Conservation (phyloP, 2,797 vertebrate species). For the Coracias cyanogaster region DNA sequence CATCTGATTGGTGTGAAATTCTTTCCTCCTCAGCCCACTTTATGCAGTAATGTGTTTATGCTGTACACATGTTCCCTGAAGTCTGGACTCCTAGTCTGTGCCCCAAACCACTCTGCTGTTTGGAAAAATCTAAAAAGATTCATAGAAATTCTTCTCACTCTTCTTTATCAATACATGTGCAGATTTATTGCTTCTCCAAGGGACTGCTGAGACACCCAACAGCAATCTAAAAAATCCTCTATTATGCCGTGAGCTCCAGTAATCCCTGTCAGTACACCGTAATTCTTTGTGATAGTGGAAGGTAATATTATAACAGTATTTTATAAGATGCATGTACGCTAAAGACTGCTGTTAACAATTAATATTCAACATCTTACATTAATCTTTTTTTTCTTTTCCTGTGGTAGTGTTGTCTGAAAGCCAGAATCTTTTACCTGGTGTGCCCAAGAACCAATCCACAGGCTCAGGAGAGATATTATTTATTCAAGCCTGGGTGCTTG, state of each 20-base stretch:
- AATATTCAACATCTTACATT: background rate
- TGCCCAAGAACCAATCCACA: too few species aligned
- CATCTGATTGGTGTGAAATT: background rate
- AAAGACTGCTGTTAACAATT: conserved; percentile 47
- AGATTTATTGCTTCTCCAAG: background rate
- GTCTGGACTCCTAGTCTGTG: background rate
- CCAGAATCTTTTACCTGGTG: too few species aligned
- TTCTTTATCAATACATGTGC: background rate
- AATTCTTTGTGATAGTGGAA: background rate
- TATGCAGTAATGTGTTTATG: background rate
- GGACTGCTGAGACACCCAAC: background rate
- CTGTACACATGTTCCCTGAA: background rate
- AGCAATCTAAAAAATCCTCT: background rate
- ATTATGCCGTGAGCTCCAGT: background rate
- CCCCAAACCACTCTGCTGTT: background rate
- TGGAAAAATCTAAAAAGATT: background rate
- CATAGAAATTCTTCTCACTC: background rate
- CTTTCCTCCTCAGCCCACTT: background rate
- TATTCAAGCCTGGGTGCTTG: too few species aligned
- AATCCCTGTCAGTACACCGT: conserved; percentile 34
- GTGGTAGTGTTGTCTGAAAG: background rate
- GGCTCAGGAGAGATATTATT: too few species aligned
- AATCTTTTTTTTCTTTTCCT: conserved; percentile 26
- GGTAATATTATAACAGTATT: conserved; percentile 10
- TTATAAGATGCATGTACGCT: conserved; percentile 19